These are phyloP conservation scores for Thalassoma bifasciatum DNA, from an alignment of 2,113 vertebrate genomes.

Conservation along the genomic window DNA sequence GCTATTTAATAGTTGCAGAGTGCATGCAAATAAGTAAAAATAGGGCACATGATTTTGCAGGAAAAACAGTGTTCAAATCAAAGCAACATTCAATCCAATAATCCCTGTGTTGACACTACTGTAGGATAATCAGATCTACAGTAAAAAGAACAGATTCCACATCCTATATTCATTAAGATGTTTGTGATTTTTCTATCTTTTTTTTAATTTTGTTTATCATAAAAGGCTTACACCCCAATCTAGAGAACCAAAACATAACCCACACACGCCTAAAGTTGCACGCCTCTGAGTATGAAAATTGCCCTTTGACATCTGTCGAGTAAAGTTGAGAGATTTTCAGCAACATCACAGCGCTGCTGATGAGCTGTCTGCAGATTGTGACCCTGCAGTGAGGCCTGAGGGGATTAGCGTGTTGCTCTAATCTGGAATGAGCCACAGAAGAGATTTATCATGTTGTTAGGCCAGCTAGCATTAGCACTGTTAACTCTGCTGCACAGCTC, in stretches of 20 bases:
- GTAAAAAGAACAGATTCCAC: no score
- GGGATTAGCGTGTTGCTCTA: slow-evolving; percentile 80
- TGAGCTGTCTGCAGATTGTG: slow-evolving; percentile 77
- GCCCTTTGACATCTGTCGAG: slow-evolving; percentile 26
- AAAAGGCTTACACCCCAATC: background rate
- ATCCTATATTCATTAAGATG: background rate
- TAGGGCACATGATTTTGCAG: no score
- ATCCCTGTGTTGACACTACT: no score
- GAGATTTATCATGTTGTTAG: slow-evolving; percentile 70
- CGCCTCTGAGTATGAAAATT: slow-evolving; percentile 22
- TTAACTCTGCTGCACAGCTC: slow-evolving; percentile 46
- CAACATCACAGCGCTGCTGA: slow-evolving; percentile 55
- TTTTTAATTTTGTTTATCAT: background rate
- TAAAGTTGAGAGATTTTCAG: slow-evolving; percentile 53
- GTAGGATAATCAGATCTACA: no score
- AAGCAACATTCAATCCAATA: no score
- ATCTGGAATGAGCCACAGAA: slow-evolving; percentile 80
- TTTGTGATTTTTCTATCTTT: background rate
- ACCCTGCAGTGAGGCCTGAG: slow-evolving; percentile 68
- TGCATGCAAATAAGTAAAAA: no score
- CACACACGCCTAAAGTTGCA: background rate
- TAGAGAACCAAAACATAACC: background rate
- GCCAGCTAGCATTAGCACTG: slow-evolving; percentile 65
- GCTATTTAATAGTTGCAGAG: no score
- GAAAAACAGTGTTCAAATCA: no score